Evolutionary conservation across 64 coral and sea anemone species (phyloP).

Genomic region (Montipora cactus): DNA sequence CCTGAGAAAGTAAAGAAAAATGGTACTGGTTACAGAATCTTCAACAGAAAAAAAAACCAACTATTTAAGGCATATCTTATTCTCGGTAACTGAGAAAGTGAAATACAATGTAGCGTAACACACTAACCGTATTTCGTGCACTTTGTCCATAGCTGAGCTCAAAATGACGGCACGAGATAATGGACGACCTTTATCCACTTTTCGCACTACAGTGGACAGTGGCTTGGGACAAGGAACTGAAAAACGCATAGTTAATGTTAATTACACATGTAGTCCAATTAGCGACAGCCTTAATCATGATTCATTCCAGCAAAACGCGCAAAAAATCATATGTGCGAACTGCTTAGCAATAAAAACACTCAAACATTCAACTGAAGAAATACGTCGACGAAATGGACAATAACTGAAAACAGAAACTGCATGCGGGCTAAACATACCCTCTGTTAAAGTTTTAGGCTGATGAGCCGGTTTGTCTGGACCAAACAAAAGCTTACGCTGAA

Average conservation of each 20-base stretch:
- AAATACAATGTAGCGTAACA: neutral
- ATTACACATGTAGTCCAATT: neutral
- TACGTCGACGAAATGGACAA: neutral
- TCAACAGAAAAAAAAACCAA: neutral
- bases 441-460: conserved; percentile 40
- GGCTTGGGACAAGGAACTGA: conserved; percentile 93
- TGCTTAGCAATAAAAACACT: neutral
- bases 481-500: conserved; percentile 86
- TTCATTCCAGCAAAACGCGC: too few species aligned
- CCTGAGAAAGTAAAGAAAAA: neutral
- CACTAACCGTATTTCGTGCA: conserved; percentile 82
- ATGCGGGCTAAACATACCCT: conserved; percentile 15
- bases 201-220: conserved; percentile 90
- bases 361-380: neutral
- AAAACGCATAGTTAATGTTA: neutral
- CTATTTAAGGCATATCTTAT: neutral
- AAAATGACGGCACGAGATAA: conserved; percentile 85
- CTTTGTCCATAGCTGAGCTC: conserved; percentile 93
- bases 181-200: conserved; percentile 64
- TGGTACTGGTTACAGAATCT: neutral
- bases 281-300: neutral
- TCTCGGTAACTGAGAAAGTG: neutral
- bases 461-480: conserved; percentile 59
- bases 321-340: too few species aligned
- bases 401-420: neutral